A percentile compares a stretch with the other conserved stretches of the same genome.
These are phyloP conservation scores for Vanacampus margaritifer DNA, from an alignment of 2,113 vertebrate genomes.

Conservation along the genomic window DNA sequence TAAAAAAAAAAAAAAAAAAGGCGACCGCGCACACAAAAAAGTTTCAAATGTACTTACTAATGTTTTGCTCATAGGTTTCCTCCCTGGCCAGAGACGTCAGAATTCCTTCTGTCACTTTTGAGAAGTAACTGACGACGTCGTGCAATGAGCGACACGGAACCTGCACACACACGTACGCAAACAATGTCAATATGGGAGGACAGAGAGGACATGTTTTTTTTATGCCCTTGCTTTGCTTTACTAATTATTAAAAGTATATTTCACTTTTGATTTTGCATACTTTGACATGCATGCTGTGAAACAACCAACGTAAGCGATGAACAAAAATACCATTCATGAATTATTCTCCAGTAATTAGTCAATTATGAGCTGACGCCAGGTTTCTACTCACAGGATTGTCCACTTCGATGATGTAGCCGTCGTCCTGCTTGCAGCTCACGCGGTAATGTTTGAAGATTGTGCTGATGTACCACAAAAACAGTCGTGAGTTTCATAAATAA, in stretches of 20 bases:
- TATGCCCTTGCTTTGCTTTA: too few species aligned
- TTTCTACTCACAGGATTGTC: constrained; percentile 74
- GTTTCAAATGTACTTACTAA: constrained; percentile 65
- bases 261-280: too few species aligned
- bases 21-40: background rate
- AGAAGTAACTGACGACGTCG: constrained; percentile 68
- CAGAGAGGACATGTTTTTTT: too few species aligned
- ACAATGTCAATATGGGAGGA: background rate
- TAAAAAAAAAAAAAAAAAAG: background rate
- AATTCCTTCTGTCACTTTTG: constrained; percentile 57
- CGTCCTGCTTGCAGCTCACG: constrained; percentile 41
- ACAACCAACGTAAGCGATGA: background rate
- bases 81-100: constrained; percentile 72
- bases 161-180: constrained; percentile 42
- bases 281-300: too few species aligned
- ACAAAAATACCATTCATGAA: background rate
- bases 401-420: constrained; percentile 72
- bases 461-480: constrained; percentile 1
- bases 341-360: background rate
- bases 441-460: constrained; percentile 75
- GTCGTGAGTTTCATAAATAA: background rate
- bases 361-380: too few species aligned
- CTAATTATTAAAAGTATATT: too few species aligned
- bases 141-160: constrained; percentile 69
- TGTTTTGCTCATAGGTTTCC: constrained; percentile 70